These are phyloP conservation scores for Oncopodura yosiiana DNA, from an alignment of 1,140 invertebrate genomes.

Conservation along the genomic window DNA sequence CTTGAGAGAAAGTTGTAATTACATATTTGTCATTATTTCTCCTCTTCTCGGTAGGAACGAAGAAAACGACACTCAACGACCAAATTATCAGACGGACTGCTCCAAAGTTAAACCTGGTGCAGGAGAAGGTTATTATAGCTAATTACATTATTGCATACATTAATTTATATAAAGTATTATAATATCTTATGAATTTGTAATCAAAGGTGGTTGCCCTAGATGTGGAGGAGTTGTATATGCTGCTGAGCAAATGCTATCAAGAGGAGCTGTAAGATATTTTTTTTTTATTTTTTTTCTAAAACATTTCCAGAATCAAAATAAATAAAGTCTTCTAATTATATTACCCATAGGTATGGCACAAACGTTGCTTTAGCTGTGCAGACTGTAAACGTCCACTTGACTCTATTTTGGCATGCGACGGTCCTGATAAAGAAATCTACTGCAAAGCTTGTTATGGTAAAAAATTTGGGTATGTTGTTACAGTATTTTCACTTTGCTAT, in stretches of 20 bases:
- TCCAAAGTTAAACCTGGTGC: conserved; percentile 75
- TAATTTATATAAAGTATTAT: too few relatives aligned
- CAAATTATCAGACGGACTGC: conserved; percentile 65
- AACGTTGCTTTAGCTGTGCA: conserved; percentile 82
- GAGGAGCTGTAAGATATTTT: conserved; percentile 59
- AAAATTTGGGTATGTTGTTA: conserved; percentile 70
- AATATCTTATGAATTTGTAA: too few relatives aligned
- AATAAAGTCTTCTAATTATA: neutral
- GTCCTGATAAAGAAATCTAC: conserved; percentile 78
- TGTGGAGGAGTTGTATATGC: conserved; percentile 88
- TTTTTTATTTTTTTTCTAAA: neutral
- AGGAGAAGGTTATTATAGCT: too few relatives aligned
- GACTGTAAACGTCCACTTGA: conserved; percentile 90
- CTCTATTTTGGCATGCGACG: conserved; percentile 79
- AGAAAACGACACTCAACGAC: conserved; percentile 51
- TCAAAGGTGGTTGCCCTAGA: conserved; percentile 62
- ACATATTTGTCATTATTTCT: neutral
- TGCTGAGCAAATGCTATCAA: conserved; percentile 85
- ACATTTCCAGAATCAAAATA: neutral
- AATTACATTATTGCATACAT: too few relatives aligned
- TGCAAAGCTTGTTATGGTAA: conserved; percentile 80
- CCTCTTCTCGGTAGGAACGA: too few relatives aligned
- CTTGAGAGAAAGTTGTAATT: neutral
- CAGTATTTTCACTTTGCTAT: conserved; percentile 9
- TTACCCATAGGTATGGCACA: conserved; percentile 72